Base-by-base conservation (phyloP, 53 echinoderm and acorn worm genomes). In the Arbacia lixula region DNA sequence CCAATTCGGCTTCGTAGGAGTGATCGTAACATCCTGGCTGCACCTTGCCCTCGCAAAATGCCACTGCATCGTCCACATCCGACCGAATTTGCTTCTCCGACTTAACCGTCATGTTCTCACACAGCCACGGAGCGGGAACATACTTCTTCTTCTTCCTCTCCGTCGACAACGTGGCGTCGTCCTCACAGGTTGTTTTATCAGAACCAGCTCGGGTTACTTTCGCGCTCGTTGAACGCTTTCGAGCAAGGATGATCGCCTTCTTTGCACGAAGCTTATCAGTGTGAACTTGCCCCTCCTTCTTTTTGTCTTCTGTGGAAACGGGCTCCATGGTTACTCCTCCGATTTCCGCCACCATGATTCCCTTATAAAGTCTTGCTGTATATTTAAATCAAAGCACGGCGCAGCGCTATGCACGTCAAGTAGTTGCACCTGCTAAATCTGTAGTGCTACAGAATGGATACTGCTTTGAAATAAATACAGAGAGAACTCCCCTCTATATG, bases 31-130 rank as follows among this genome's bases (percentile, higher is more conserved):
- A 37, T 62, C 63, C 63, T 66, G 66, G 37, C 28, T 66, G 66
- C 12, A 6, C 16, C 38, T 66, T 71, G 41, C 75, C 55, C 31
- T 32, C 36, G 0, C 31, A 34, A 34, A 54, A 53, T 6, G 75
- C 75, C 19, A 54, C 31, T 53, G 54, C 75, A 53, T 75, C 75
- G 24, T 75, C 75, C 75, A 75, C 10, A 75, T 53, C 53, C 11
- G 75, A 75, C 6, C 75, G 52, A 52, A 75, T 53, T 0, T 52
- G 53, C 2, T 52, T 54, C 36, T 21, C 19, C 25, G 34, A 52
- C 53, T 2, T 3, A 6, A 75, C 75, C 8, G 10, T 35, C 53
- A 75, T 75, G 38, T 54, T 17, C 53, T 54, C 63, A 61, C 81
- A 63, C 2, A 65, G 30, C 83, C 46, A 32, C 30, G 53, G 65